Conservation (phyloP, 2,797 vertebrate species). For the Myotis myotis region DNA sequence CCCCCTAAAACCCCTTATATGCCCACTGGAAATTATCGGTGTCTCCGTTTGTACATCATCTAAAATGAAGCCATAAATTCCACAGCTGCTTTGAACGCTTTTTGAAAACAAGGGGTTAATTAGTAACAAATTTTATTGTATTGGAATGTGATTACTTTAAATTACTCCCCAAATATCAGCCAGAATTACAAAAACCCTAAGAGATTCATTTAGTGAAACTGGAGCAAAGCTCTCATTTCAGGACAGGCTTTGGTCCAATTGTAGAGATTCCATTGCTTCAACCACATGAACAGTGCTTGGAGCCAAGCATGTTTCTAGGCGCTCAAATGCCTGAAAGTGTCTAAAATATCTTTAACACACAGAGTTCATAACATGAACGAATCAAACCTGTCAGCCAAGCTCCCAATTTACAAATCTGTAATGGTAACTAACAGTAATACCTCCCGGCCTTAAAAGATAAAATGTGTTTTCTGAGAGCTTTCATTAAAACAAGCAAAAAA, state of each 20-base stretch:
- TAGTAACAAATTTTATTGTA: no score
- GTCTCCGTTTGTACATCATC: no score
- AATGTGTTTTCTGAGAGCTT: not conserved
- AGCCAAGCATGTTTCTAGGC: fast-evolving
- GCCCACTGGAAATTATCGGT: fast-evolving
- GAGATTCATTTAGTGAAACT: not conserved
- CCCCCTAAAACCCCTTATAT: not conserved
- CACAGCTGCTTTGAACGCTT: not conserved
- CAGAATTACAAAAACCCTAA: no score
- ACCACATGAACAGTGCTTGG: fast-evolving
- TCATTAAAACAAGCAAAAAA: not conserved
- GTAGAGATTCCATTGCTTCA: not conserved
- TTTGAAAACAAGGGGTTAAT: not conserved
- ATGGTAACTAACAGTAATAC: fast-evolving
- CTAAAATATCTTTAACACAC: not conserved
- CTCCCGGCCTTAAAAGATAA: not conserved
- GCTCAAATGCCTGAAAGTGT: fast-evolving
- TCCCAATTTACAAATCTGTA: not conserved
- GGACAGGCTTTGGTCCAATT: no score
- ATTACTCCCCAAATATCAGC: not conserved
- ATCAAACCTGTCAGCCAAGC: not conserved
- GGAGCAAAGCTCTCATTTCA: no score
- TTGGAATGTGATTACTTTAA: not conserved
- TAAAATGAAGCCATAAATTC: not conserved
- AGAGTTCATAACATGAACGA: fast-evolving